Evolutionary conservation across 1,140 invertebrate genomes (phyloP).

Genomic region (Neodiprion fabricii): DNA sequence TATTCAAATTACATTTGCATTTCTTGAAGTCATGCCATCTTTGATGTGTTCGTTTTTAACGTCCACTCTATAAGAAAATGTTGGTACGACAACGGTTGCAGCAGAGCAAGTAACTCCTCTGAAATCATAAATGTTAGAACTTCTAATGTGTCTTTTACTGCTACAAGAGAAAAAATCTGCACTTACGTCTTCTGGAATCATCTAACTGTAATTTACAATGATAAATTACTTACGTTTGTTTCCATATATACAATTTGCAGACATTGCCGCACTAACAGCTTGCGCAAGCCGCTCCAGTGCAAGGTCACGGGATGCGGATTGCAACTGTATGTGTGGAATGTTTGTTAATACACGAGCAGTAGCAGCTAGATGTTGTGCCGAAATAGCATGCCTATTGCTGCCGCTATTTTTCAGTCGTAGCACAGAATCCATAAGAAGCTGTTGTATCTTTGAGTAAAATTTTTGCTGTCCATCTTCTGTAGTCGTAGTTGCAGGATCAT

Average conservation of each 20-base stretch:
- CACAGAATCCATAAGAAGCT: slow-evolving; percentile 58
- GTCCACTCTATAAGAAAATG: slow-evolving; percentile 60
- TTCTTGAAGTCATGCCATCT: slow-evolving; percentile 40
- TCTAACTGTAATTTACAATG: slow-evolving; percentile 12
- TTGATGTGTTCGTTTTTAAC: slow-evolving; percentile 52
- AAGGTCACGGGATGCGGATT: slow-evolving; percentile 38
- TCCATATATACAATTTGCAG: slow-evolving; percentile 77
- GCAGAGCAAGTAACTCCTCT: slow-evolving; percentile 57
- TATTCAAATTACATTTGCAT: slow-evolving; percentile 14
- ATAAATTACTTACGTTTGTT: slow-evolving; percentile 63
- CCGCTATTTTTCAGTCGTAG: slow-evolving; percentile 49
- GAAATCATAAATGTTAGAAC: slow-evolving; percentile 37
- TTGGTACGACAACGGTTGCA: slow-evolving; percentile 55
- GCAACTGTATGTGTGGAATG: slow-evolving; percentile 17
- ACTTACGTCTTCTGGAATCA: background rate
- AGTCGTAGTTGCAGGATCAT: slow-evolving; percentile 20
- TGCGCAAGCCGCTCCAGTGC: slow-evolving; percentile 77
- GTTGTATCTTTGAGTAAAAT: slow-evolving; percentile 57
- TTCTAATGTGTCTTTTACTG: background rate
- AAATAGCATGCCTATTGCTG: slow-evolving; percentile 57
- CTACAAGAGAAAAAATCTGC: background rate
- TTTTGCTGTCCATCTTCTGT: slow-evolving; percentile 42
- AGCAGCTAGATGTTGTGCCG: slow-evolving; percentile 56
- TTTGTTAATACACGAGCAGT: slow-evolving; percentile 46
- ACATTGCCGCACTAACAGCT: slow-evolving; percentile 75